Base-by-base conservation (phyloP, 2,113 vertebrate species). In the Erythrolamprus reginae region DNA sequence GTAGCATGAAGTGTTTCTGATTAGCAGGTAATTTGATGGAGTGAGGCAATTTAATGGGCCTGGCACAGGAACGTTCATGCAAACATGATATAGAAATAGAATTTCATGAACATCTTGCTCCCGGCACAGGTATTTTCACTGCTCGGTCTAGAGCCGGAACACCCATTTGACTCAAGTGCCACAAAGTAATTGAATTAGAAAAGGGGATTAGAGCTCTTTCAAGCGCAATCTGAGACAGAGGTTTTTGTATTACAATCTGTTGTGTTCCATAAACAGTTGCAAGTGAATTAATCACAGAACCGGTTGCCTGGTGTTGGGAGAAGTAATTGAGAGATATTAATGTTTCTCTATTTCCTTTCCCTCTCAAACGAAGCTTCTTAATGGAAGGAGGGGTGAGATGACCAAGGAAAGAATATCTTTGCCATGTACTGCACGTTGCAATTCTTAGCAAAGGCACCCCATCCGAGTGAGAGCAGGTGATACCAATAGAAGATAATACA, bases 321-420 rank as follows among this genome's bases (percentile, higher is more conserved):
- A 90, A 93, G 91, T 90, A 42, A 83, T 51, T 83, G 90, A 89
- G 89, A 88, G 83, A 89, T 10, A 82, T 47, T 42, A 56, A 83
- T 88, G 23, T n/a, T 50, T 15, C 65, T 48, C 8, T 33, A 28
- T 58, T 87, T 55, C 47, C 42, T 3, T 28, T 50, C 15, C 2
- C 12, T 38, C 86, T 83, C 28, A 7, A 15, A 77, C 24, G 52
- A 61, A 13, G 26, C 23, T 3, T 52, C 12, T 61, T 42, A 33
- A 53, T n/a, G 84, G 38, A 23, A 26, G 42, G 7, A 38, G 53
- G 38, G 24, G n/a, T 12, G 19, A 13, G n/a, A 15, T 28, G 12
- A n/a, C 83, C 48, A 85, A 47, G 23, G 21, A 10, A 52, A 24
- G 12, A 58, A 13, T 17, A 28, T 1, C 3, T 24, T 15, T 4